These are phyloP conservation scores for Aricia artaxerxes DNA, from an alignment of 2,888 invertebrate species.

Conservation along the genomic window DNA sequence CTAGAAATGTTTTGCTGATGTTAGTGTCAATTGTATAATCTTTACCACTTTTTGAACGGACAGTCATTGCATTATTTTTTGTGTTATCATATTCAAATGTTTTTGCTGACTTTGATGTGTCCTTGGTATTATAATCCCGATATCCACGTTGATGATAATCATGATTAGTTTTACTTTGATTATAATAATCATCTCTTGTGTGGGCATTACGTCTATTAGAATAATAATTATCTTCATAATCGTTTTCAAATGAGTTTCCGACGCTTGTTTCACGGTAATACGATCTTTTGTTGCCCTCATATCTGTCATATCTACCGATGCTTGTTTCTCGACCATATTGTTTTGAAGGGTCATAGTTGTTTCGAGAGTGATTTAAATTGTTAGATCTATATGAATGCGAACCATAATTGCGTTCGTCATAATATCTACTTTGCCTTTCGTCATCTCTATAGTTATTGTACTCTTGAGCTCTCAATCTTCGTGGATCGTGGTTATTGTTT, in stretches of 20 bases:
- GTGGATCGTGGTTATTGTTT: conserved; percentile 53
- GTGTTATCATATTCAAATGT: conserved; percentile 13
- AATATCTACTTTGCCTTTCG: conserved; percentile 51
- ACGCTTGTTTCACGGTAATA: conserved; percentile 45
- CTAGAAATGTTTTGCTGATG: conserved; percentile 63
- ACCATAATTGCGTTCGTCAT: conserved; percentile 49
- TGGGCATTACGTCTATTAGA: conserved; percentile 42
- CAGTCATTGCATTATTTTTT: conserved; percentile 52
- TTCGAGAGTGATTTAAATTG: conserved; percentile 40
- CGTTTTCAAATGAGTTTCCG: conserved; percentile 43
- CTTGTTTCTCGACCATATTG: conserved; percentile 51
- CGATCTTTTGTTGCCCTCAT: conserved; percentile 45
- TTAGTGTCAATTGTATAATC: conserved; percentile 69
- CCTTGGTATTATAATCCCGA: conserved; percentile 33
- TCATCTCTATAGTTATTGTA: conserved; percentile 48
- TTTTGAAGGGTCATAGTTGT: conserved; percentile 45
- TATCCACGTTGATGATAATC: conserved; percentile 38
- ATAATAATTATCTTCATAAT: conserved; percentile 45
- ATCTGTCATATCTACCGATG: conserved; percentile 48
- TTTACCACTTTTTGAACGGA: conserved; percentile 53
- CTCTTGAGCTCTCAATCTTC: conserved; percentile 57
- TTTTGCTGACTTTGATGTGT: background rate
- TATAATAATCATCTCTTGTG: conserved; percentile 39
- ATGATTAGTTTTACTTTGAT: conserved; percentile 38
- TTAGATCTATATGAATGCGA: conserved; percentile 43